A percentile compares a stretch with the other conserved stretches of the same genome.
These are phyloP conservation scores for Luperina testacea DNA, from an alignment of 2,888 invertebrate genomes.

Conservation along the genomic window DNA sequence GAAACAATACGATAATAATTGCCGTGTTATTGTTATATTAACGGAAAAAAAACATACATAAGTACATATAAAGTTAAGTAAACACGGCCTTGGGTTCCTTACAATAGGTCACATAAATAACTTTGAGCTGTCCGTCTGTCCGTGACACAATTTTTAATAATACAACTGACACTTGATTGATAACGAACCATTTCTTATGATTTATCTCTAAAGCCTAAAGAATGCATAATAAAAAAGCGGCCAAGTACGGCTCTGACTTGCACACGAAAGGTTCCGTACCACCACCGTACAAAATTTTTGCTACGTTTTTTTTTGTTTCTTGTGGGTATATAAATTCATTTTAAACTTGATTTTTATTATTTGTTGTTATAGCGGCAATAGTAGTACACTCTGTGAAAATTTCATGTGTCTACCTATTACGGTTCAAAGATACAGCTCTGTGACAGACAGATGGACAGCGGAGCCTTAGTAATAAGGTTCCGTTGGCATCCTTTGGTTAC, in stretches of 20 bases:
- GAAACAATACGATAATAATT: conserved; percentile 29
- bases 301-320: not conserved
- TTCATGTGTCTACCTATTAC: not conserved
- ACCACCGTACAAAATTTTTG: not conserved
- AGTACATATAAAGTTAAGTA: conserved; percentile 3
- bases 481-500: not conserved
- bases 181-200: conserved; percentile 69
- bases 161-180: conserved; percentile 75
- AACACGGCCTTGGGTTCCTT: conserved; percentile 23
- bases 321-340: not conserved
- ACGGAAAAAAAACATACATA: conserved; percentile 1
- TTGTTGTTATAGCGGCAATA: not conserved
- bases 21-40: conserved; percentile 17
- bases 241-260: not conserved
- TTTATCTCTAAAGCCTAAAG: conserved; percentile 50
- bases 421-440: not conserved
- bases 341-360: not conserved
- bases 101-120: conserved; percentile 63
- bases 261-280: not conserved
- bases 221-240: conserved; percentile 56
- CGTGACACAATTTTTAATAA: conserved; percentile 69
- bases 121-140: conserved; percentile 73
- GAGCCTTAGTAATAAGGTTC: not conserved
- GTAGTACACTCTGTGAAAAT: not conserved
- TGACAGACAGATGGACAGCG: not conserved